Conservation (phyloP, 1,140 invertebrate species). For the Achroia grisella region DNA sequence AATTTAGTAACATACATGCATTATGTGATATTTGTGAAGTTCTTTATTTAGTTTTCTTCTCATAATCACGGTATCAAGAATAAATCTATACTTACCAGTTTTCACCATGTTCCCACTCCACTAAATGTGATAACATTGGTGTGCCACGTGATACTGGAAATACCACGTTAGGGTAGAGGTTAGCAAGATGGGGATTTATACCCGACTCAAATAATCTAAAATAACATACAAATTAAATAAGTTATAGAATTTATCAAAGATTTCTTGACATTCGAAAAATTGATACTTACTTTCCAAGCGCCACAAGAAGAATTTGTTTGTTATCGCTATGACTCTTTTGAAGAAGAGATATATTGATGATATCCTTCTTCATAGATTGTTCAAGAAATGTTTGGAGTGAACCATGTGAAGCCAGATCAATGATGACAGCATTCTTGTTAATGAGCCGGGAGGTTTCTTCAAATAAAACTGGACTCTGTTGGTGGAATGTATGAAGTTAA, state of each 20-base stretch:
- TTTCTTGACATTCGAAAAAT: neutral
- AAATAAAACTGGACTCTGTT: constrained; percentile 85
- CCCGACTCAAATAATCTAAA: constrained; percentile 64
- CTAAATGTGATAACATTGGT: constrained; percentile 82
- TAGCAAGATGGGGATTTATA: constrained; percentile 62
- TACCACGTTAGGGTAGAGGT: constrained; percentile 78
- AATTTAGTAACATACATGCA: no score
- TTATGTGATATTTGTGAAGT: no score
- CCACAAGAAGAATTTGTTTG: constrained; percentile 78
- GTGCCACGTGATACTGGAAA: constrained; percentile 88
- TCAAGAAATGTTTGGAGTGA: constrained; percentile 83
- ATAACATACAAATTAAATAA: neutral
- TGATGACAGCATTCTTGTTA: constrained; percentile 85
- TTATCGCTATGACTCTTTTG: constrained; percentile 84
- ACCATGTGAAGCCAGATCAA: constrained; percentile 88
- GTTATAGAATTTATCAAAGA: no score
- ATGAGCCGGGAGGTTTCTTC: constrained; percentile 86
- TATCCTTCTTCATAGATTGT: constrained; percentile 74
- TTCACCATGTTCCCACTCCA: constrained; percentile 94
- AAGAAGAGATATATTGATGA: constrained; percentile 85
- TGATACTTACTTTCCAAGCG: constrained; percentile 80
- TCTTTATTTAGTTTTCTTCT: no score
- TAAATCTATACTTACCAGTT: constrained; percentile 74
- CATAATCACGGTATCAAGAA: no score
- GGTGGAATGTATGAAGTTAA: neutral